Evolutionary conservation across 2,113 vertebrate genomes (phyloP).

Genomic region (Bubo bubo): DNA sequence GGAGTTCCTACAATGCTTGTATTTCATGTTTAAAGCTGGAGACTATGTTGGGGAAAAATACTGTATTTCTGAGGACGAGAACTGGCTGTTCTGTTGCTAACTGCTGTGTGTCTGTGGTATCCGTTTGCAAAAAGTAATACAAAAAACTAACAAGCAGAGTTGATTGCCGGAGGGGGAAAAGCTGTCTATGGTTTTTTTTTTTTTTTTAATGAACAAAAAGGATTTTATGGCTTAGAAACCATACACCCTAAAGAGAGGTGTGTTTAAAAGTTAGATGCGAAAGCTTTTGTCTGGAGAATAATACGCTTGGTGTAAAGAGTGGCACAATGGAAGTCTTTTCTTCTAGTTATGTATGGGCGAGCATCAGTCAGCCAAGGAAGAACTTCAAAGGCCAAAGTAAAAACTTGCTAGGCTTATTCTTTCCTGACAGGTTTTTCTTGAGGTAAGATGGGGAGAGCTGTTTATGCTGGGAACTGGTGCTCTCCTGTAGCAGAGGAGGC

Average conservation of each 20-base stretch:
- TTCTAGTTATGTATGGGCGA: slow-evolving; percentile 46
- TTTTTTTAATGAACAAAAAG: not conserved
- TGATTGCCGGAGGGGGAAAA: not conserved
- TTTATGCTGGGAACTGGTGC: not conserved
- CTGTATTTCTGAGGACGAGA: not conserved
- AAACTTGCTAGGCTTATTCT: not conserved
- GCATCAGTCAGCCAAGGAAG: slow-evolving; percentile 58
- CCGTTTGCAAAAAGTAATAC: not conserved
- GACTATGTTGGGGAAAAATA: not conserved
- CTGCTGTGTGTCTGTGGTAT: not conserved
- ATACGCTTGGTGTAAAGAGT: not conserved
- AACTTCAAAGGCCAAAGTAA: slow-evolving; percentile 32
- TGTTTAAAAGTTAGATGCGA: not conserved
- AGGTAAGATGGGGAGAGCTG: not conserved
- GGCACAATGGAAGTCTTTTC: slow-evolving; percentile 43
- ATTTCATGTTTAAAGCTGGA: not conserved
- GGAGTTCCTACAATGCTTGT: not conserved
- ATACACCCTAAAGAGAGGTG: slow-evolving; percentile 24
- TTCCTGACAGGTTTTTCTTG: slow-evolving; percentile 40
- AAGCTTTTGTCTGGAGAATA: slow-evolving; percentile 53
- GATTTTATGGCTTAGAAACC: slow-evolving; percentile 29
- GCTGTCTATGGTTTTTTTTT: not conserved
- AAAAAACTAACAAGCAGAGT: not conserved
- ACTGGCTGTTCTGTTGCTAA: not conserved
- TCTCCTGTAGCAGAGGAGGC: not conserved